A percentile compares a stretch with the other conserved stretches of the same genome.
These are phyloP conservation scores for Polymixis flavicincta DNA, from an alignment of 2,888 invertebrate genomes.

Conservation along the genomic window DNA sequence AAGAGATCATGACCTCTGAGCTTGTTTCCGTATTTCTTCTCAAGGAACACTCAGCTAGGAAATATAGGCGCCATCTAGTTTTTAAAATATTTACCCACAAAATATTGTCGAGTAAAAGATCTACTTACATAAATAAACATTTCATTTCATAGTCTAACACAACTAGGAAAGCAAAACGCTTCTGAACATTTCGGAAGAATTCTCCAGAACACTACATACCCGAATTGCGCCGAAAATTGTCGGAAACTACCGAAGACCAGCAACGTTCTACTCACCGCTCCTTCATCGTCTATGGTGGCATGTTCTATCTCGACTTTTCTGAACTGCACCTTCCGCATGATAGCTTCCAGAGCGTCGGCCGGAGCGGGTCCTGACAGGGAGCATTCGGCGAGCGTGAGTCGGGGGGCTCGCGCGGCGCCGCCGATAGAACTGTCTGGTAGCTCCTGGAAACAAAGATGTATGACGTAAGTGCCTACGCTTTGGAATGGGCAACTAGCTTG, in stretches of 20 bases:
- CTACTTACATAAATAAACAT: too few relatives aligned
- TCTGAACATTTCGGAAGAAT: not conserved
- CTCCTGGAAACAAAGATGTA: constrained; percentile 74
- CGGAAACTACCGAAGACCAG: not conserved
- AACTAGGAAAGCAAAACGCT: not conserved
- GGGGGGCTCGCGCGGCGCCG: constrained; percentile 89
- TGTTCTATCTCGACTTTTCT: constrained; percentile 92
- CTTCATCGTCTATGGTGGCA: constrained; percentile 93
- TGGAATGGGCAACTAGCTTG: too few relatives aligned
- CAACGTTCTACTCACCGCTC: constrained; percentile 81
- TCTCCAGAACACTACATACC: not conserved
- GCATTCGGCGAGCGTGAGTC: constrained; percentile 90
- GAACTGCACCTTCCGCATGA: constrained; percentile 95
- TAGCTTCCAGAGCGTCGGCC: constrained; percentile 95
- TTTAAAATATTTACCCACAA: too few relatives aligned
- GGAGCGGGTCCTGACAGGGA: constrained; percentile 92
- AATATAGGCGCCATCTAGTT: too few relatives aligned
- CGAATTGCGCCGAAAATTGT: not conserved
- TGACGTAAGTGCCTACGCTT: too few relatives aligned
- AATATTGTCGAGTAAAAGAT: too few relatives aligned
- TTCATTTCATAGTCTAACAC: too few relatives aligned
- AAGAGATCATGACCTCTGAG: too few relatives aligned
- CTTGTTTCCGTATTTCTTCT: too few relatives aligned
- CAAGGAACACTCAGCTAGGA: too few relatives aligned
- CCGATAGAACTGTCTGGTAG: constrained; percentile 82